Percentiles rank a stretch among this genome's conserved stretches.
These are phyloP conservation scores for Orthonevra nobilis DNA, from an alignment of 2,888 invertebrate species.

Conservation along the genomic window DNA sequence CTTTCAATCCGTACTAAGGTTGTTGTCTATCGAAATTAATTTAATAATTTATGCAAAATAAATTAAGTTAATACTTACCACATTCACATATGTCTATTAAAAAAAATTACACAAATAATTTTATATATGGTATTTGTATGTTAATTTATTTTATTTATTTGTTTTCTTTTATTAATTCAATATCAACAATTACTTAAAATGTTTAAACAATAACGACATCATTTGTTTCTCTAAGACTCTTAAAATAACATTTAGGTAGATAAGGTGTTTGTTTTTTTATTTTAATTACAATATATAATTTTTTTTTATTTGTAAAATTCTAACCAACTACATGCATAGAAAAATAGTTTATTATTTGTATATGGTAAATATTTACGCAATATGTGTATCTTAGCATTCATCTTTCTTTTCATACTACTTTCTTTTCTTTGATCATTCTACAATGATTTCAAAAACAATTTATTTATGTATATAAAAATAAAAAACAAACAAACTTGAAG, in stretches of 20 bases:
- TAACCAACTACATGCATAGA: slow-evolving; percentile 55
- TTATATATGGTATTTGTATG: too few relatives aligned
- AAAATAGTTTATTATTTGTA: slow-evolving; percentile 53
- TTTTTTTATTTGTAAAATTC: slow-evolving; percentile 42
- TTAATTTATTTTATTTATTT: neutral
- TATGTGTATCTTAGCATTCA: slow-evolving; percentile 33
- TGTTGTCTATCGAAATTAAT: too few relatives aligned
- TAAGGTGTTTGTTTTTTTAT: slow-evolving; percentile 47
- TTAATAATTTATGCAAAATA: too few relatives aligned
- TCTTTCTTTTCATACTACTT: slow-evolving; percentile 29
- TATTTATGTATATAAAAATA: slow-evolving; percentile 22
- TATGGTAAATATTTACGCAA: slow-evolving; percentile 43
- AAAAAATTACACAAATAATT: too few relatives aligned
- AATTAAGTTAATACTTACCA: too few relatives aligned
- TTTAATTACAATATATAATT: slow-evolving; percentile 26
- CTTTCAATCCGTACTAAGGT: too few relatives aligned
- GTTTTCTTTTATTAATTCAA: slow-evolving; percentile 34
- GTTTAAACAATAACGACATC: slow-evolving; percentile 48
- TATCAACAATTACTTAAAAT: slow-evolving; percentile 50
- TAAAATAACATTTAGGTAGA: slow-evolving; percentile 56
- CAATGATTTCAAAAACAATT: slow-evolving; percentile 39
- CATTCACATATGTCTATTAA: too few relatives aligned
- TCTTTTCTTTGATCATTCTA: slow-evolving; percentile 17
- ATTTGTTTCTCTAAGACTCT: slow-evolving; percentile 36
- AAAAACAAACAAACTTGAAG: slow-evolving; percentile 3